Percentiles rank a stretch among this genome's conserved stretches.
Evolutionary conservation across 2,113 vertebrate genomes (phyloP).

Genomic region (Brachyistius frenatus): DNA sequence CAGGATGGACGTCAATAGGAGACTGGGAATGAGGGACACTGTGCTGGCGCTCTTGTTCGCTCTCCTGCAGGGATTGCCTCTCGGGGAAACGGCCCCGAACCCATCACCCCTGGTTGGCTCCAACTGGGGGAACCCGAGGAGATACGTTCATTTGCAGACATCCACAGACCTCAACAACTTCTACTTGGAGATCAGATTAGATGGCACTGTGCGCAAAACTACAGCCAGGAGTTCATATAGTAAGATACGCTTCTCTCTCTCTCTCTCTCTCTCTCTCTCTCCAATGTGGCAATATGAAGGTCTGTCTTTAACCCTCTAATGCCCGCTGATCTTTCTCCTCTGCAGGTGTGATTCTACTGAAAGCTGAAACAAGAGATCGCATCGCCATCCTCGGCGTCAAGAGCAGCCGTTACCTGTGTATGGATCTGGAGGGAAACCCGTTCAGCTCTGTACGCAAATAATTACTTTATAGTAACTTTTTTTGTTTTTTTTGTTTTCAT

Average conservation of each 20-base stretch:
- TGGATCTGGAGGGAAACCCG: slow-evolving; percentile 89
- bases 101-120: slow-evolving; percentile 86
- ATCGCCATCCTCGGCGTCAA: slow-evolving; percentile 92
- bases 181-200: slow-evolving; percentile 91
- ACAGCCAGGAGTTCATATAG: slow-evolving; percentile 91
- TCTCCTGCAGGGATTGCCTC: slow-evolving; percentile 74
- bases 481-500: no score
- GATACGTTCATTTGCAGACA: slow-evolving; percentile 87
- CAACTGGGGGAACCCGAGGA: slow-evolving; percentile 88
- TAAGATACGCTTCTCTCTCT: slow-evolving; percentile 80
- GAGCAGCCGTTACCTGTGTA: slow-evolving; percentile 90
- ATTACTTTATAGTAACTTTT: not conserved
- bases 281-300: not conserved
- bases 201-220: slow-evolving; percentile 88
- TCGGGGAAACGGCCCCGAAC: slow-evolving; percentile 68
- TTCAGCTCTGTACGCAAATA: slow-evolving; percentile 90
- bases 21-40: slow-evolving; percentile 56
- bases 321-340: not conserved
- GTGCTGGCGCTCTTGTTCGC: slow-evolving; percentile 79
- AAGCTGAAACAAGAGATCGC: slow-evolving; percentile 88
- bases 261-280: not conserved
- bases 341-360: slow-evolving; percentile 90
- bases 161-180: slow-evolving; percentile 87
- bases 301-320: not conserved
- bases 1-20: slow-evolving; percentile 66